phyloP scores from a whole-genome alignment of 2,797 vertebrate genomes.

The Psittacula derbiana region DNA sequence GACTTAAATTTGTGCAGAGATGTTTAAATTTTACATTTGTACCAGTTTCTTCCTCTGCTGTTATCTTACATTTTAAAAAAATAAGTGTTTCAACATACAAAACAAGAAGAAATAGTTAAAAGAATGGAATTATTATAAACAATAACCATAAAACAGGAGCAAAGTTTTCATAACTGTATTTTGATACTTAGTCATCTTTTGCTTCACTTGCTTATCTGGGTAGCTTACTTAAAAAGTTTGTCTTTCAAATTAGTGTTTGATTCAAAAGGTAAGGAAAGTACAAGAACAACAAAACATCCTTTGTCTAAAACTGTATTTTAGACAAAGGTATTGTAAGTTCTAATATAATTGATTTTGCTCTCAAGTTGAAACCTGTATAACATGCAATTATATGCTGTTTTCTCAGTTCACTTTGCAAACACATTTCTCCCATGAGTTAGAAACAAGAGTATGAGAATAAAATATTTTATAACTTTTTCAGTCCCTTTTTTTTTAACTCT shows the following conservation, averaged over 20 bases:
- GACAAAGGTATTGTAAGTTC: neutral
- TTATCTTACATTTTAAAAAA: neutral
- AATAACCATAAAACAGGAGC: neutral
- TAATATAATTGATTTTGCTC: neutral
- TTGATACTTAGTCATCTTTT: neutral
- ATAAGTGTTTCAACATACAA: neutral
- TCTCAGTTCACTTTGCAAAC: neutral
- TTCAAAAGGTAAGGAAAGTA: neutral
- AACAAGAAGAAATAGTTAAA: neutral
- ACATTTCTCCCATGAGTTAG: neutral
- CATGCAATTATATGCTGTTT: neutral
- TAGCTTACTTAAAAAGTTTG: neutral
- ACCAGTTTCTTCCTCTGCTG: neutral
- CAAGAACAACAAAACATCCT: neutral
- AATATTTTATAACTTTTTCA: neutral
- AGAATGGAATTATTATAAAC: neutral
- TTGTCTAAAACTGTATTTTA: neutral
- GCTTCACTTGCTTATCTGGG: neutral
- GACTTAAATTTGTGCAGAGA: neutral
- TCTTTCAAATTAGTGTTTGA: neutral
- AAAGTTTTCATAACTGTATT: neutral
- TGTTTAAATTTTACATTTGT: neutral
- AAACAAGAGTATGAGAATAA: neutral
- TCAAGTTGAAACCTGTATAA: neutral
- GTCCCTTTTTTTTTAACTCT: neutral